Percentiles rank a stretch among this genome's conserved stretches.
phyloP scores from a whole-genome alignment of 2,113 vertebrate species.

The Grammomys surdaster region DNA sequence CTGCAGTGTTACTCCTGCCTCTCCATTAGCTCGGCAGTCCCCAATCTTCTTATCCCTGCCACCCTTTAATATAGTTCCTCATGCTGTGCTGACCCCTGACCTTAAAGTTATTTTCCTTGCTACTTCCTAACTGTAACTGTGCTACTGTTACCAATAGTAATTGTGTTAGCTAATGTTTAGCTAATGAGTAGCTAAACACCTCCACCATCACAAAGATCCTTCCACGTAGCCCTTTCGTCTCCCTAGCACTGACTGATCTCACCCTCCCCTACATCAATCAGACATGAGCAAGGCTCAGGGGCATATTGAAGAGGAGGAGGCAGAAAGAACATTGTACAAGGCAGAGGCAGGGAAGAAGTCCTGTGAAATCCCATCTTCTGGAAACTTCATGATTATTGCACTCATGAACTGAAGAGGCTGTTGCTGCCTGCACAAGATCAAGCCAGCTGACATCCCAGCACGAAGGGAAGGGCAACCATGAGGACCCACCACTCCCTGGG shows the following conservation, averaged over 20 bases:
- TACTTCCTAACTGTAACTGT: neutral
- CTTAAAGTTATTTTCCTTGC: neutral
- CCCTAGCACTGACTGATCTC: neutral
- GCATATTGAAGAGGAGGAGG: neutral
- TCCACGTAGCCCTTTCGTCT: neutral
- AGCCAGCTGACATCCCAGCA: neutral
- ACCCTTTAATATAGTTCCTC: neutral
- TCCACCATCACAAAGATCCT: neutral
- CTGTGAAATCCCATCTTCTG: neutral
- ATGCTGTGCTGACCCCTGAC: neutral
- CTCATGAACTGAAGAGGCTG: neutral
- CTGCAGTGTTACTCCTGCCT: neutral
- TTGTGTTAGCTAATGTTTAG: neutral
- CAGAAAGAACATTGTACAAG: neutral
- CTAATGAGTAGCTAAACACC: neutral
- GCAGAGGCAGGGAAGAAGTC: too few species aligned
- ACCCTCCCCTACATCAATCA: neutral
- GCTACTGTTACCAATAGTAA: neutral
- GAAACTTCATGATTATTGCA: neutral
- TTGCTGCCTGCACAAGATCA: neutral
- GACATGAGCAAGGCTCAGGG: neutral
- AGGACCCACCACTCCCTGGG: too few species aligned
- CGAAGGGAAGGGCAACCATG: neutral
- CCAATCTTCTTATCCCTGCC: neutral
- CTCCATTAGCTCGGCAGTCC: neutral